Percentiles rank a stretch among this genome's conserved stretches.
Conservation (phyloP, 2,113 vertebrate genomes). For the Bostrychus sinensis region DNA sequence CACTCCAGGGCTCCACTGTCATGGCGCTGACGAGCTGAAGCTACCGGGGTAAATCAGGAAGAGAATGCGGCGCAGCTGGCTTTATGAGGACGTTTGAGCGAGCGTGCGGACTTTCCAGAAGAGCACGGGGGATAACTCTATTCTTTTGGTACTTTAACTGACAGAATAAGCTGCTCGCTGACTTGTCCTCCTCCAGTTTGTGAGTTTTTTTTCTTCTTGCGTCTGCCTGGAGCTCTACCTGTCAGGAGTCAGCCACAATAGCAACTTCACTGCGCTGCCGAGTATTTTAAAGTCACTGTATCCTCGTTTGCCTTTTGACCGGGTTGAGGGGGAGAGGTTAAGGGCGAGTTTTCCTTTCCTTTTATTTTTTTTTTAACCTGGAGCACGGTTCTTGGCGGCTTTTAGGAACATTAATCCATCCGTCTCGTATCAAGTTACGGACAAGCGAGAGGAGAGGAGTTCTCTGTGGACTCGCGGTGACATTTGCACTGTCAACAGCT, state of each 20-base stretch:
- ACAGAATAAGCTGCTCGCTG: constrained; percentile 22
- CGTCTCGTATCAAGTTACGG: constrained; percentile 75
- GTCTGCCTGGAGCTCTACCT: constrained; percentile 59
- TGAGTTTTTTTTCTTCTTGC: constrained; percentile 65
- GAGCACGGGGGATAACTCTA: constrained; percentile 27
- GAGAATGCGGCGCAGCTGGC: constrained; percentile 69
- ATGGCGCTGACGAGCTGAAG: constrained; percentile 87
- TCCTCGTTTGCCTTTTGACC: constrained; percentile 32
- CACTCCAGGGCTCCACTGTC: constrained; percentile 82
- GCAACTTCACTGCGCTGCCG: constrained; percentile 68
- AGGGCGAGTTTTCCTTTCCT: constrained; percentile 21
- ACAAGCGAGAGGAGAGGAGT: constrained; percentile 41
- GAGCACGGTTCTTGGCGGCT: constrained; percentile 18
- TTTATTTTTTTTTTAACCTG: constrained; percentile 24
- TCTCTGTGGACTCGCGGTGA: constrained; percentile 46
- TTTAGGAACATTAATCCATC: constrained; percentile 45
- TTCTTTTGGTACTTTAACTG: constrained; percentile 25
- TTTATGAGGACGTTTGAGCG: constrained; percentile 51
- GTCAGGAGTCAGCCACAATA: constrained; percentile 66
- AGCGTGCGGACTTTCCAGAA: constrained; percentile 48
- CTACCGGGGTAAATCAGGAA: constrained; percentile 81
- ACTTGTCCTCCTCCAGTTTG: constrained; percentile 40
- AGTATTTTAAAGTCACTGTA: constrained; percentile 49
- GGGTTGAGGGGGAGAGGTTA: constrained; percentile 9
- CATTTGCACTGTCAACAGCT: constrained; percentile 45